Base-by-base conservation (phyloP, 2,888 invertebrate species). In the Dasypogon diadema region DNA sequence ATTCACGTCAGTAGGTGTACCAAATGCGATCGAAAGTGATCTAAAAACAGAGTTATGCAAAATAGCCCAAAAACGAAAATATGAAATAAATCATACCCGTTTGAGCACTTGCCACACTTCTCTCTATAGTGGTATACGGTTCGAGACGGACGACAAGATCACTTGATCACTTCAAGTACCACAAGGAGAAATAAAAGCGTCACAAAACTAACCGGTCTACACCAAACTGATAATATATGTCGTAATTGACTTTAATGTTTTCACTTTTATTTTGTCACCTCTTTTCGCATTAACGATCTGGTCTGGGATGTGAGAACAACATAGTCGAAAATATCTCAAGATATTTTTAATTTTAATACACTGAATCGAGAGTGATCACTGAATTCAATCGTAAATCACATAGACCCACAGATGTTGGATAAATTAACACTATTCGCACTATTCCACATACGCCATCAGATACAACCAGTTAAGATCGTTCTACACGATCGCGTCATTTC, bases 161-260 rank as follows among this genome's bases (percentile, higher is more conserved):
- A 42, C 42, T 42, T 12, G 1, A 42, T 42, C n/a, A n/a, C n/a
- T 8, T 42, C 42, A 42, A 12, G 3, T 42, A 42, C n/a, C 5
- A 1, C 5, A 0, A 30, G 10, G 10, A 30, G 10, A 30, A 14
- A 58, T 14, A n/a, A 60, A 60, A 60, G 37, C 12, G 4, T 21
- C 37, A 42, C 60, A 8, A 12, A 60, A 34, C 22, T 60, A 60
- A 60, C 60, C 60, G 37, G 60, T 60, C 60, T 37, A 12, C 60
- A 14, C n/a, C 14, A 18, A 60, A 60, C 30, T 37, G 58, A 26
- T 30, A 30, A 30, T 58, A 58, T n/a, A 12, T 58, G 58, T 21
- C 21, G 12, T 30, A 16, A 14, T 58, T 60, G 37, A 60, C 37
- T 34, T 12, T 6, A 60, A 26, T 60, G 42, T 60, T 60, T 60